Evolutionary conservation across 2,888 invertebrate genomes (phyloP).

Genomic region (Ennomos fuscantarius): DNA sequence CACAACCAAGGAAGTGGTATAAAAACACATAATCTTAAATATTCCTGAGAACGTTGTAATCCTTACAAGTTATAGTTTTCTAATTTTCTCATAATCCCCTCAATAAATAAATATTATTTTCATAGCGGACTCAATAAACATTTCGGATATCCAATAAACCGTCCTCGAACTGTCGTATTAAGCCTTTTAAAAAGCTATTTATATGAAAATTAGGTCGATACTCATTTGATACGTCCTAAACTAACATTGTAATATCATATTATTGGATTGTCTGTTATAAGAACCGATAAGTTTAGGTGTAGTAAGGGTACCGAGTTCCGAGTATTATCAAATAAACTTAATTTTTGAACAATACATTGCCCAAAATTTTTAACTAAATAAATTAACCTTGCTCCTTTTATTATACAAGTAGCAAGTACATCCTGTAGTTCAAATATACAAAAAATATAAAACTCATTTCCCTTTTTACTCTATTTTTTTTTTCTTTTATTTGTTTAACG

Average conservation of each 20-base stretch:
- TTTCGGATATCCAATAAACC: constrained; percentile 42
- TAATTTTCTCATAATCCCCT: constrained; percentile 19
- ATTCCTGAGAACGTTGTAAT: constrained; percentile 7
- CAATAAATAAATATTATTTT: constrained; percentile 11
- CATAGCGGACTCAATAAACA: constrained; percentile 25
- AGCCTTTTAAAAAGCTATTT: constrained; percentile 50
- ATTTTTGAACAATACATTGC: too few relatives aligned
- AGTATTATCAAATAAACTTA: too few relatives aligned
- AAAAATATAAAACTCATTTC: too few relatives aligned
- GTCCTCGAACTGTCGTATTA: constrained; percentile 46
- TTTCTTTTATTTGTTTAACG: too few relatives aligned
- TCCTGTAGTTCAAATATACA: too few relatives aligned
- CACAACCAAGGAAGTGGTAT: constrained; percentile 4
- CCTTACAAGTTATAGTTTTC: constrained; percentile 15
- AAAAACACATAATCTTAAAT: constrained; percentile 2
- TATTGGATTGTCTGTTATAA: constrained; percentile 4
- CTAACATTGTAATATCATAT: constrained; percentile 48
- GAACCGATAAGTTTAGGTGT: neutral
- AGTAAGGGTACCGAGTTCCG: too few relatives aligned
- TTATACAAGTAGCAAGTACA: too few relatives aligned
- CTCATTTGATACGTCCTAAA: constrained; percentile 49
- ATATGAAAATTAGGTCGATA: constrained; percentile 48
- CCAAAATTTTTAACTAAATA: too few relatives aligned
- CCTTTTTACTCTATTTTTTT: too few relatives aligned
- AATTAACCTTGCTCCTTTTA: too few relatives aligned